A percentile compares a stretch with the other conserved stretches of the same genome.
phyloP scores from a whole-genome alignment of 1,140 invertebrate species.

The Tigriopus japonicus region DNA sequence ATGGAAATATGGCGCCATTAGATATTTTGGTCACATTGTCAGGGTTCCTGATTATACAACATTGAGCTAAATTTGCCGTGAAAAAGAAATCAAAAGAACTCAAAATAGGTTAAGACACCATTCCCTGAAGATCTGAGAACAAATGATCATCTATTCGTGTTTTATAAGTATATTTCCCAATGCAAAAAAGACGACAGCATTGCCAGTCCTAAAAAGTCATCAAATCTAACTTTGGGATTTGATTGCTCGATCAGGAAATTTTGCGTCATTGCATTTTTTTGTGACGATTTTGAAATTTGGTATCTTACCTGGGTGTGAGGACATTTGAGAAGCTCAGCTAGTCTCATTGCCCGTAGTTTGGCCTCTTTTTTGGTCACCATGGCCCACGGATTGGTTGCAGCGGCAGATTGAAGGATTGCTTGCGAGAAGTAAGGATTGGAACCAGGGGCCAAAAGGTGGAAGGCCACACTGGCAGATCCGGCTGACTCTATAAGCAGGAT shows the following conservation, averaged over 20 bases:
- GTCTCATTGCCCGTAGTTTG: conserved; percentile 43
- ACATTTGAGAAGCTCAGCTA: conserved; percentile 69
- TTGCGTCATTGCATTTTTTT: too few relatives aligned
- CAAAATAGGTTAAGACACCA: too few relatives aligned
- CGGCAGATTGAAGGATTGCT: conserved; percentile 33
- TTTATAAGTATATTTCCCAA: neutral
- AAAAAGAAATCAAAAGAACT: too few relatives aligned
- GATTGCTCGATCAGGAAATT: too few relatives aligned
- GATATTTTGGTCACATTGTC: too few relatives aligned
- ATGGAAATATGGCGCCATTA: too few relatives aligned
- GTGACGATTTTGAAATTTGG: too few relatives aligned
- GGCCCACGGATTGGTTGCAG: conserved; percentile 65
- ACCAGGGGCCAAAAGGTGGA: conserved; percentile 75
- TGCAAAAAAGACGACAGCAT: neutral
- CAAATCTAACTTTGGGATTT: too few relatives aligned
- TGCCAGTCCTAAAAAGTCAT: neutral
- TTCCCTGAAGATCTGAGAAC: too few relatives aligned
- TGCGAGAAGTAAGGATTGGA: conserved; percentile 65
- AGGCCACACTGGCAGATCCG: conserved; percentile 77
- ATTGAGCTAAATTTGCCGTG: too few relatives aligned
- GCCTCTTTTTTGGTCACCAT: conserved; percentile 63
- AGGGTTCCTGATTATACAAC: too few relatives aligned
- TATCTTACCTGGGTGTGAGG: conserved; percentile 39
- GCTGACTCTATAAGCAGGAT: conserved; percentile 84
- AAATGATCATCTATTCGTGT: too few relatives aligned